Percentiles rank a stretch among this genome's conserved stretches.
Conservation (phyloP, 53 echinoderm and acorn worm genomes). For the Patiria pectinifera region DNA sequence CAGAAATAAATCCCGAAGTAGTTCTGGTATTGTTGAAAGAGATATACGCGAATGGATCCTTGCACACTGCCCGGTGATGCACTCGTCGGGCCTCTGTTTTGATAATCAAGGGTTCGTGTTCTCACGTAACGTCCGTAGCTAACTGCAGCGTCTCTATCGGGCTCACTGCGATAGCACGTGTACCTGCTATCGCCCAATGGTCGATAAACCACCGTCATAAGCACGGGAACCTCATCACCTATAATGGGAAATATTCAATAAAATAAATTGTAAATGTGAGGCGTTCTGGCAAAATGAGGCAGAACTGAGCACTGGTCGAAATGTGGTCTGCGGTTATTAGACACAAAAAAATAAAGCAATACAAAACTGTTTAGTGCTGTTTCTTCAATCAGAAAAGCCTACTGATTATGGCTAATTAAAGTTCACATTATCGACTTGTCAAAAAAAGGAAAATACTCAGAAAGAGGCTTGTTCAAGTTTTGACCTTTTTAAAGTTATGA, state of each 20-base stretch:
- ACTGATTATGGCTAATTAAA: too few relatives aligned
- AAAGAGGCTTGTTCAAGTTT: too few relatives aligned
- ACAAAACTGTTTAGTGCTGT: too few relatives aligned
- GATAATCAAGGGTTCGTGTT: neutral
- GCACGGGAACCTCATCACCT: constrained; percentile 34
- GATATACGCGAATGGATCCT: neutral
- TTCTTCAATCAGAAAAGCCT: too few relatives aligned
- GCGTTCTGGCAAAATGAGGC: too few relatives aligned
- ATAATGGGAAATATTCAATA: neutral
- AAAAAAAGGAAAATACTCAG: too few relatives aligned
- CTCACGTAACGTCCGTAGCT: constrained; percentile 29
- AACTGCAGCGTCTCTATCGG: constrained; percentile 1
- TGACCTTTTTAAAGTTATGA: too few relatives aligned
- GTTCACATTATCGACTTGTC: too few relatives aligned
- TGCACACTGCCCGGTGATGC: neutral
- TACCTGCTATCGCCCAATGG: constrained; percentile 17
- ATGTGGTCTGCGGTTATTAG: too few relatives aligned
- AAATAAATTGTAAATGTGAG: neutral
- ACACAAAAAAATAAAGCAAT: too few relatives aligned
- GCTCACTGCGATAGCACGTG: constrained; percentile 7
- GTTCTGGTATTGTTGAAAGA: neutral
- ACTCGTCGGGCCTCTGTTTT: neutral
- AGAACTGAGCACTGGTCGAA: too few relatives aligned
- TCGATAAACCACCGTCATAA: constrained; percentile 25
- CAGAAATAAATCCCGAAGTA: constrained; percentile 56